Conservation (phyloP, 2,888 invertebrate species). For the Elmis aenea region DNA sequence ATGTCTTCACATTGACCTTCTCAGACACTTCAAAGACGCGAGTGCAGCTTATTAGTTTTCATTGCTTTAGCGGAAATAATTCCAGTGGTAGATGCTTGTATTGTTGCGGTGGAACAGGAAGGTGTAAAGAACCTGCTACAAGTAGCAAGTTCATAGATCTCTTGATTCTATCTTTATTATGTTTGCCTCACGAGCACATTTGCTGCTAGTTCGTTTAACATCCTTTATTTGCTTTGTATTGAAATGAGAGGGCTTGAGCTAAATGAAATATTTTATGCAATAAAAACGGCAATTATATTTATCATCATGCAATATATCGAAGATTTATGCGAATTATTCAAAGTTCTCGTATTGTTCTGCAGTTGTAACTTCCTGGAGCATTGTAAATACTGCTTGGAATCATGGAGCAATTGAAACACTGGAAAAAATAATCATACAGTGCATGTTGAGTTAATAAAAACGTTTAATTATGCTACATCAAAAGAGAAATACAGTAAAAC, state of each 20-base stretch:
- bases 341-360: no score
- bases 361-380: no score
- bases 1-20: constrained; percentile 10
- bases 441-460: no score
- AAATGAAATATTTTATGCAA: constrained; percentile 1
- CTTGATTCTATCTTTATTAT: constrained; percentile 9
- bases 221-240: constrained; percentile 1
- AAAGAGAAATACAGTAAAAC: no score
- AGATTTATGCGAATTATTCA: no score
- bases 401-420: no score
- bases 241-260: constrained; percentile 1
- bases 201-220: constrained; percentile 4
- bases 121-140: constrained; percentile 1
- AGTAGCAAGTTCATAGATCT: constrained; percentile 11
- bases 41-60: no score
- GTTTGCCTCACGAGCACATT: constrained; percentile 4
- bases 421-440: no score
- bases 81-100: constrained; percentile 7
- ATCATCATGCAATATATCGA: no score
- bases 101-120: constrained; percentile 12
- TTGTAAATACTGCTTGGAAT: no score
- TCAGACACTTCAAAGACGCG: background rate
- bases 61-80: constrained; percentile 7
- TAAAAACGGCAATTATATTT: no score
- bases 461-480: no score